Evolutionary conservation across 2,113 vertebrate species (phyloP).

Genomic region (Cyanoliseus patagonus): DNA sequence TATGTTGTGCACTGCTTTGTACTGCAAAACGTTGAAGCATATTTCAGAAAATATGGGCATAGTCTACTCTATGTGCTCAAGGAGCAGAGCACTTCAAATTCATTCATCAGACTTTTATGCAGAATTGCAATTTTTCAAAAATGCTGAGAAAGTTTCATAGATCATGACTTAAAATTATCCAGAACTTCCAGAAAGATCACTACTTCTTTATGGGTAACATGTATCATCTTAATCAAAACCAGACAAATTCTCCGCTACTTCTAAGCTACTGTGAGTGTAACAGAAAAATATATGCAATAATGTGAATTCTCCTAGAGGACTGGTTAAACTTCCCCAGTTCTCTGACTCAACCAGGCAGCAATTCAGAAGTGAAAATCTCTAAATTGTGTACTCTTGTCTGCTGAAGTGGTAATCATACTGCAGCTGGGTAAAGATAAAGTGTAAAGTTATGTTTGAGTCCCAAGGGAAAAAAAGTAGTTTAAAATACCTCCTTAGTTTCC

Average conservation of each 20-base stretch:
- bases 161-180: background rate
- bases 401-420: background rate
- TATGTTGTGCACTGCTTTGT: background rate
- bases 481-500: background rate
- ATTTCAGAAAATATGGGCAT: background rate
- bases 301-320: background rate
- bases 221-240: background rate
- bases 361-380: background rate
- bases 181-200: background rate
- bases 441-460: background rate
- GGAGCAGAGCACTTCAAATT: background rate
- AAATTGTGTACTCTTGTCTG: background rate
- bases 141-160: background rate
- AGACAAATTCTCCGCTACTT: background rate
- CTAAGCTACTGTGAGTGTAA: background rate
- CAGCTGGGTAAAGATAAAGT: background rate
- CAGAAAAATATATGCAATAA: background rate
- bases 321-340: background rate
- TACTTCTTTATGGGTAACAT: background rate
- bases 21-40: background rate
- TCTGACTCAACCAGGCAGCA: slow-evolving; percentile 10
- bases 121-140: background rate
- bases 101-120: background rate
- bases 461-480: background rate
- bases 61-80: background rate